Conservation (phyloP, 2,113 vertebrate species). For the Oceanodroma tethys region DNA sequence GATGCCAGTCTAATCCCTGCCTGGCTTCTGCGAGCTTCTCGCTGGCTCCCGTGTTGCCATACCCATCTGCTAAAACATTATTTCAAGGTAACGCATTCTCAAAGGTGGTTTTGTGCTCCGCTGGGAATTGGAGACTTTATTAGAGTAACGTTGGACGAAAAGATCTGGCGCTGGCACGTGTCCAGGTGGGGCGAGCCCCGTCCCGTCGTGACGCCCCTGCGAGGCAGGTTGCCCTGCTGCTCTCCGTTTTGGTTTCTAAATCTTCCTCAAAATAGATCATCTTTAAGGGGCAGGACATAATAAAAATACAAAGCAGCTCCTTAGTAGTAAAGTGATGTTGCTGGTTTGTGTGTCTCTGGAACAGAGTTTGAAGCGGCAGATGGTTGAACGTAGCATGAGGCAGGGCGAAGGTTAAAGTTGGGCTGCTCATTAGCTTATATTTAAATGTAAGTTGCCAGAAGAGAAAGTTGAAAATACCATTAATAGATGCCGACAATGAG, state of each 20-base stretch:
- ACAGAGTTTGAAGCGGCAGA: background rate
- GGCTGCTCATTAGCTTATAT: background rate
- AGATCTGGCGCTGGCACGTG: accelerated
- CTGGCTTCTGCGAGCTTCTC: background rate
- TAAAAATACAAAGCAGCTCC: background rate
- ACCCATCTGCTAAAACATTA: background rate
- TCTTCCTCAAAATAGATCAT: background rate
- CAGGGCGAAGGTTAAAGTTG: background rate
- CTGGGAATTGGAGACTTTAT: background rate
- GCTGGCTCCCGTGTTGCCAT: background rate
- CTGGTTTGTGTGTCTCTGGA: background rate
- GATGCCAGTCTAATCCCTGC: background rate
- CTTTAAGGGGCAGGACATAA: accelerated
- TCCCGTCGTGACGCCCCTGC: accelerated
- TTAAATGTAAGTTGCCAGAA: background rate
- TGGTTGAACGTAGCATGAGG: background rate
- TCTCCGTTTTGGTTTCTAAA: accelerated
- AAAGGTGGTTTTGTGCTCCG: background rate
- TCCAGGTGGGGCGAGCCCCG: background rate
- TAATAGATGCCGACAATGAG: background rate
- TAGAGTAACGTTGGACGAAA: accelerated
- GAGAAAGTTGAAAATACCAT: background rate
- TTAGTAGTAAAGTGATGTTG: too few species aligned
- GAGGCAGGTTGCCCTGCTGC: background rate
- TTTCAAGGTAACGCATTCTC: background rate